These are phyloP conservation scores for Drosophila ogumai DNA, from an alignment of 1,140 invertebrate species.

Conservation along the genomic window DNA sequence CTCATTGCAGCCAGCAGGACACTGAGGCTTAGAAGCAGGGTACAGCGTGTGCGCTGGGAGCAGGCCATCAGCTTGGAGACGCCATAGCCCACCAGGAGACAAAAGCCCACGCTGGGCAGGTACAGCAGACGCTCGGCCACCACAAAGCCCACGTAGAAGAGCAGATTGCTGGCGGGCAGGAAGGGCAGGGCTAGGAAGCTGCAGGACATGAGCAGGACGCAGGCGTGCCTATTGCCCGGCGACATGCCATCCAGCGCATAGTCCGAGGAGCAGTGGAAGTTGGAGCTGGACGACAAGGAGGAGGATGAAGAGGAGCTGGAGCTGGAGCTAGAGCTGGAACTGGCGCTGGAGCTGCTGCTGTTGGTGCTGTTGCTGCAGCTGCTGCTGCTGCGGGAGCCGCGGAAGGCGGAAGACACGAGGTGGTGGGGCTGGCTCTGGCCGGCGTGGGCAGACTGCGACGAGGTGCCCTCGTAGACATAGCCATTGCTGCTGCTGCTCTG, in stretches of 20 bases:
- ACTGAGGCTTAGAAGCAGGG: slow-evolving; percentile 85
- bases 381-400: slow-evolving; percentile 80
- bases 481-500: slow-evolving; percentile 52
- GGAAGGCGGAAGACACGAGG: slow-evolving; percentile 77
- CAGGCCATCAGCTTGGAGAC: slow-evolving; percentile 86
- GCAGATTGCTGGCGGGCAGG: slow-evolving; percentile 95
- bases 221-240: slow-evolving; percentile 51
- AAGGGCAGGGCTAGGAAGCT: slow-evolving; percentile 95
- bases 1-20: slow-evolving; percentile 90
- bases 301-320: slow-evolving; percentile 52
- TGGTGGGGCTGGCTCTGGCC: slow-evolving; percentile 41
- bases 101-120: slow-evolving; percentile 97
- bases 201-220: slow-evolving; percentile 87
- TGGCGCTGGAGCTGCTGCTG: slow-evolving; percentile 44
- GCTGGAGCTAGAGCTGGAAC: slow-evolving; percentile 61
- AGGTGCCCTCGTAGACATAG: slow-evolving; percentile 39
- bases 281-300: slow-evolving; percentile 33
- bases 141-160: slow-evolving; percentile 99
- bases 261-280: slow-evolving; percentile 20
- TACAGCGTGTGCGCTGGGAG: slow-evolving; percentile 83
- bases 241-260: slow-evolving; percentile 57
- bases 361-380: slow-evolving; percentile 77
- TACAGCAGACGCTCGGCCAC: slow-evolving; percentile 98
- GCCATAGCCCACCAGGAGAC: slow-evolving; percentile 93
- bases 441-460: slow-evolving; percentile 9